Base-by-base conservation (phyloP, 2,888 invertebrate species). In the Melipona beecheii region DNA sequence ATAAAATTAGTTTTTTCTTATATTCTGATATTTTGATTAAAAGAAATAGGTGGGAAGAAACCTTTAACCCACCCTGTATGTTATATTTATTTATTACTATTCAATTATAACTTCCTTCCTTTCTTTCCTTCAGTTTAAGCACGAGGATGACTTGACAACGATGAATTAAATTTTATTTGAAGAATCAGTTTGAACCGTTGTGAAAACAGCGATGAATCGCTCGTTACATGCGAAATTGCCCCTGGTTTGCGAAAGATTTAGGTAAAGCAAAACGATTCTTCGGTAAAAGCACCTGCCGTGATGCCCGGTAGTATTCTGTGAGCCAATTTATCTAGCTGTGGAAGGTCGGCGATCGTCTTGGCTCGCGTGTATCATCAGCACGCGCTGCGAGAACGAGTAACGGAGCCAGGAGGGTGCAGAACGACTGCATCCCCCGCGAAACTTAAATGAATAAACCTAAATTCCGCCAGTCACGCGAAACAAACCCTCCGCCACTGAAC, bases 391-490 rank as follows among this genome's bases (percentile, higher is more conserved):
- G 24, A 60, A 58, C 68, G 68, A 24, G 31, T 68, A 75, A 74
- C 78, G 52, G 24, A 50, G 50, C 68, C 54, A 64, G 68, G 56
- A 58, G 73, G 62, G 78, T 75, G 68, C 71, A 58, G n/a, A 24
- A 43, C 27, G 68, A 71, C 80, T 79, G 62, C 68, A 81, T 81
- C 80, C 72, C 31, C 74, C 49, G 88, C 91, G 90, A 91, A 91
- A 90, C 90, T 91, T 90, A 88, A 91, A 89, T 88, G 91, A 89
- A 88, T 89, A 43, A 43, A 85, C 86, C 88, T 87, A 88, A 91
- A 90, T 85, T 86, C 81, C 80, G 72, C 64, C 80, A 76, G 72
- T 86, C 91, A 91, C 91, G 91, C 91, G 87, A 91, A 65, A 65
- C 31, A 43, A 4, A 50, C 43, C 31, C 58, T 52, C 68, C 21